Percentiles rank a stretch among this genome's conserved stretches.
These are phyloP conservation scores for Emydoidea blandingii DNA, from an alignment of 2,797 vertebrate genomes.

Conservation along the genomic window DNA sequence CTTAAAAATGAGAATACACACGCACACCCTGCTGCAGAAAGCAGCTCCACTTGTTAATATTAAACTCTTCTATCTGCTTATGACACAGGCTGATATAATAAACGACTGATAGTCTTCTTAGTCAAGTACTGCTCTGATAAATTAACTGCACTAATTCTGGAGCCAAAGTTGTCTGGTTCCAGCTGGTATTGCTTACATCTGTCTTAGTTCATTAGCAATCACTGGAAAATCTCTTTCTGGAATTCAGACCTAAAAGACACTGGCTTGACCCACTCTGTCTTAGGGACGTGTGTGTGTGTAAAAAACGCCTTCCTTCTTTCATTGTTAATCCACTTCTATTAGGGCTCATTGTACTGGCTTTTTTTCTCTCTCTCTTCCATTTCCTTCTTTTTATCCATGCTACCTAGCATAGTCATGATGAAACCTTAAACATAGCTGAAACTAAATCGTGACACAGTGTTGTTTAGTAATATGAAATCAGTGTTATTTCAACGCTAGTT, in stretches of 20 bases:
- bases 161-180: slow-evolving; percentile 80
- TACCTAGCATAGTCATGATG: not conserved
- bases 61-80: slow-evolving; percentile 79
- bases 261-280: slow-evolving; percentile 70
- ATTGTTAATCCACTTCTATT: not conserved
- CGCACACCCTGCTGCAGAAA: slow-evolving; percentile 33
- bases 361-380: not conserved
- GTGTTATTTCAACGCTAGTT: not conserved
- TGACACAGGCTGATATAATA: slow-evolving; percentile 74
- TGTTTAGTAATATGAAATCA: not conserved
- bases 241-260: slow-evolving; percentile 69
- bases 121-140: slow-evolving; percentile 78
- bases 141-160: slow-evolving; percentile 81
- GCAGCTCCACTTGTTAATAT: slow-evolving; percentile 78
- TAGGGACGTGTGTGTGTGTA: slow-evolving; percentile 29
- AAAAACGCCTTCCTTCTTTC: not conserved
- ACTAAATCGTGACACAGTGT: not conserved
- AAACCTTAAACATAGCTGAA: not conserved
- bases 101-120: slow-evolving; percentile 71
- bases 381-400: not conserved
- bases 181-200: slow-evolving; percentile 82
- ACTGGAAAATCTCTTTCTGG: slow-evolving; percentile 74
- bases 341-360: slow-evolving; percentile 1
- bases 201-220: slow-evolving; percentile 81
- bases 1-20: slow-evolving; percentile 57